phyloP scores from a whole-genome alignment of 2,113 vertebrate species.

The Leucoraja erinaceus region DNA sequence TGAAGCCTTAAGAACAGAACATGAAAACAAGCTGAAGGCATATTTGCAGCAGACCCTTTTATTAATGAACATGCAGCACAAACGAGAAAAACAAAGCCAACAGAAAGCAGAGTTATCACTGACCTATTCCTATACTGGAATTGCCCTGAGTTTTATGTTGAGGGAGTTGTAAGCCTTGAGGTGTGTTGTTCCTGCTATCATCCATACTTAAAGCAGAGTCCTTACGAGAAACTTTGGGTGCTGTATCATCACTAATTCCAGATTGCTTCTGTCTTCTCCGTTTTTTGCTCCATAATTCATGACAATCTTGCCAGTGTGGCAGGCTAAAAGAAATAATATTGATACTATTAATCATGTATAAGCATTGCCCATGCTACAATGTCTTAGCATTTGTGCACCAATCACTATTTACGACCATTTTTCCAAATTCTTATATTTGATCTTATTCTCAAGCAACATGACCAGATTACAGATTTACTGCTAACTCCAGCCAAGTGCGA shows the following conservation, averaged over 20 bases:
- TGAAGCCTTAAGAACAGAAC: background rate
- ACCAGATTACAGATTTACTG: background rate
- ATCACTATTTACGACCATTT: background rate
- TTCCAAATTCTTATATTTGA: background rate
- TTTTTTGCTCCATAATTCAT: constrained; percentile 98
- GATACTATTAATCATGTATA: background rate
- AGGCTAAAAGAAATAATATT: constrained; percentile 59
- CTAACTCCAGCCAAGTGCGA: background rate
- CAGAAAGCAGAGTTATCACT: constrained; percentile 48
- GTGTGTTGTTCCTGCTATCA: constrained; percentile 91
- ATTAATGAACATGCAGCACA: constrained; percentile 34
- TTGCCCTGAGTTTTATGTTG: constrained; percentile 71
- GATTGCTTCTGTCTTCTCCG: constrained; percentile 93
- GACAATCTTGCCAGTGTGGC: constrained; percentile 97
- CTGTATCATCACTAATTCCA: constrained; percentile 77
- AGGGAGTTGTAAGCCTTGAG: constrained; percentile 78
- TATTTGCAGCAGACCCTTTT: constrained; percentile 35
- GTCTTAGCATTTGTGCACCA: background rate
- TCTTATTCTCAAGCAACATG: background rate
- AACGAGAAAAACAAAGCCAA: constrained; percentile 12
- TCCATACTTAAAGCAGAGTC: constrained; percentile 80
- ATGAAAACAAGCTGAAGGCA: constrained; percentile 14
- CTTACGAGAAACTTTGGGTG: constrained; percentile 83
- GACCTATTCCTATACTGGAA: constrained; percentile 66
- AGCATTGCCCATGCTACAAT: constrained; percentile 35